phyloP scores from a whole-genome alignment of 2,113 vertebrate species.

The Indicator indicator region DNA sequence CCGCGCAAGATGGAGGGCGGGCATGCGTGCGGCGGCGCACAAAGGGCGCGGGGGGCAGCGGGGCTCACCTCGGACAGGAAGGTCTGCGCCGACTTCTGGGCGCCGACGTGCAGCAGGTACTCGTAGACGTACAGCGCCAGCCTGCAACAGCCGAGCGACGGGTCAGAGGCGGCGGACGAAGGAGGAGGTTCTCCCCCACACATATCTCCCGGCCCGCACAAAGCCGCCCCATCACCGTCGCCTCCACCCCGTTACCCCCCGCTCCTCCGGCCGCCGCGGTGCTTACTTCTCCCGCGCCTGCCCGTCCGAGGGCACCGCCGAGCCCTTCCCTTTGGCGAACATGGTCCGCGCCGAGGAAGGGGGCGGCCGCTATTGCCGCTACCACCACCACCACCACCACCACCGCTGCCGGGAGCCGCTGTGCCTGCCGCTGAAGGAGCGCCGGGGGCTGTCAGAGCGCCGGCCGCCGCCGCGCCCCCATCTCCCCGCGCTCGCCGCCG shows the following conservation, averaged over 20 bases:
- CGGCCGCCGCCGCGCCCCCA: constrained; percentile 87
- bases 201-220: not conserved
- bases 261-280: too few species aligned
- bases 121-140: constrained; percentile 96
- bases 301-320: too few species aligned
- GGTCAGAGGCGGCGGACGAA: not conserved
- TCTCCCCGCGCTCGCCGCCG: constrained; percentile 69
- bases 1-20: constrained; percentile 80
- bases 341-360: not conserved
- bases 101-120: constrained; percentile 96
- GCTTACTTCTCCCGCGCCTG: too few species aligned
- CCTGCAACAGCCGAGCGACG: constrained; percentile 70
- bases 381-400: not conserved
- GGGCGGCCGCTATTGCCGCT: constrained; percentile 25
- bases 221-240: not conserved
- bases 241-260: not conserved
- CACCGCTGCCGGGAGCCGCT: constrained; percentile 44
- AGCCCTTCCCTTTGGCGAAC: too few species aligned
- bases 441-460: constrained; percentile 89
- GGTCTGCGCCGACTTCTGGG: constrained; percentile 98
- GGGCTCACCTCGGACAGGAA: constrained; percentile 93
- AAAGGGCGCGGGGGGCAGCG: constrained; percentile 47
- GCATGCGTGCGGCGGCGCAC: constrained; percentile 71
- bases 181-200: too few species aligned
- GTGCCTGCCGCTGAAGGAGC: not conserved